Evolutionary conservation across 64 coral and sea anemone species (phyloP), one percentile per base, ranked within the genome.

Genomic region (Dendrophyllia cribrosa): DNA sequence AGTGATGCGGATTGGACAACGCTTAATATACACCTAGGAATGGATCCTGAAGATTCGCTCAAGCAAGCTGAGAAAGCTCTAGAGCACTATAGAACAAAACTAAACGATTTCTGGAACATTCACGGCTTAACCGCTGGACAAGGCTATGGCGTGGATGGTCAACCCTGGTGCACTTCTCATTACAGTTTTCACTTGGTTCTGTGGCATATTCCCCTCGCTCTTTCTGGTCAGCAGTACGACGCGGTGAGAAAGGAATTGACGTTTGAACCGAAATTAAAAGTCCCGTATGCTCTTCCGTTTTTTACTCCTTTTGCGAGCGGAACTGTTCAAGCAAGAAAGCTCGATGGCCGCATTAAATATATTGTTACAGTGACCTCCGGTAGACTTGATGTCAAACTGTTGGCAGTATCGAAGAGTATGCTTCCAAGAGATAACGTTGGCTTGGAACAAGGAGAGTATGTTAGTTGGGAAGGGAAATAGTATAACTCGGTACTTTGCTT

Each of bases 51-150:
- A 5, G 17, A 88, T 46, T 88, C 95, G 6, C 80, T 97, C 17
- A 65, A 86, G 71, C 88, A 94, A 75, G 88, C 95, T 51, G 46
- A 91, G 46, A 97, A 94, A 90, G 90, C 95, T 5, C n/a, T 97
- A 43, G 82, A 94, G 4, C 95, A 97, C 70, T 97, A 97, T 63
- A 86, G 95, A 66, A 71, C 70, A 61, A 47, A 91, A 72, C 92
- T 97, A 9, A 97, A 97, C 49, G 95, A 97, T 52, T 69, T 97
- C 19, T 97, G 95, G 95, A 97, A 97, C 48, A 87, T 97, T n/a
- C 95, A 97, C 74, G 95, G 95, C 16, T 87, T 97, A 49, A 97
- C 95, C 34, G 91, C 95, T 68, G 95, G 95, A 7, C 81, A 82
- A 62, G 95, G 92, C 43, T 94, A 94, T 60, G 92, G 92, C 49